Conservation (phyloP, 2,113 vertebrate genomes). For the Glaucidium brasilianum region DNA sequence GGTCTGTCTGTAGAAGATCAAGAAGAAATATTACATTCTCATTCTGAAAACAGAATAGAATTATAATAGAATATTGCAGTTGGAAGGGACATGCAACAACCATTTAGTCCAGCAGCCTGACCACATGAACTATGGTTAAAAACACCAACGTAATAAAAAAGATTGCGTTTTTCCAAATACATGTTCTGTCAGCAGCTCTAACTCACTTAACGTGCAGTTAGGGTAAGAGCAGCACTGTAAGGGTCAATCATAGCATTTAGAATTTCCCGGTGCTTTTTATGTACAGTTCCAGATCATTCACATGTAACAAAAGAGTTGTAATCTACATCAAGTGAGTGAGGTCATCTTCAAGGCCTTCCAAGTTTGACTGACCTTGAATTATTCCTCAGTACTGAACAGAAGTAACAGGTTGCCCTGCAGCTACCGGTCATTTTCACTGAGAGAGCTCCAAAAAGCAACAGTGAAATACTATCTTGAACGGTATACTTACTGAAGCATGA, state of each 20-base stretch:
- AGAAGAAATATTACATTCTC: background rate
- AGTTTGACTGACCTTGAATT: background rate
- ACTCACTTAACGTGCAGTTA: background rate
- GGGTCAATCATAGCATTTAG: background rate
- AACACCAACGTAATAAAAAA: background rate
- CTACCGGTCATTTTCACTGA: background rate
- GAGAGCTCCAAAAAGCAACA: background rate
- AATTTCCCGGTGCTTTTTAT: constrained; percentile 24
- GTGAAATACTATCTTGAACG: background rate
- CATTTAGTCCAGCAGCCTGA: background rate
- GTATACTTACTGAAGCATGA: background rate
- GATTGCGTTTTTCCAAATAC: background rate
- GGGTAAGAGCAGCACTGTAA: background rate
- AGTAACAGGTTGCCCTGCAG: background rate
- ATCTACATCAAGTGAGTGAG: background rate
- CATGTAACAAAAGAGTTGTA: constrained; percentile 40
- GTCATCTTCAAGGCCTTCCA: constrained; percentile 29
- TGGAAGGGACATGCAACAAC: background rate
- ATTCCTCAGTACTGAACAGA: background rate
- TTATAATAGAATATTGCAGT: background rate
- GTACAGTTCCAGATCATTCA: constrained; percentile 5
- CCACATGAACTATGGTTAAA: background rate
- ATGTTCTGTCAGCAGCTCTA: background rate
- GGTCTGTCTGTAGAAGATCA: background rate
- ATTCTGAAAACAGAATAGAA: background rate